Conservation (phyloP, 2,113 vertebrate species). For the Tonatia bakeri region DNA sequence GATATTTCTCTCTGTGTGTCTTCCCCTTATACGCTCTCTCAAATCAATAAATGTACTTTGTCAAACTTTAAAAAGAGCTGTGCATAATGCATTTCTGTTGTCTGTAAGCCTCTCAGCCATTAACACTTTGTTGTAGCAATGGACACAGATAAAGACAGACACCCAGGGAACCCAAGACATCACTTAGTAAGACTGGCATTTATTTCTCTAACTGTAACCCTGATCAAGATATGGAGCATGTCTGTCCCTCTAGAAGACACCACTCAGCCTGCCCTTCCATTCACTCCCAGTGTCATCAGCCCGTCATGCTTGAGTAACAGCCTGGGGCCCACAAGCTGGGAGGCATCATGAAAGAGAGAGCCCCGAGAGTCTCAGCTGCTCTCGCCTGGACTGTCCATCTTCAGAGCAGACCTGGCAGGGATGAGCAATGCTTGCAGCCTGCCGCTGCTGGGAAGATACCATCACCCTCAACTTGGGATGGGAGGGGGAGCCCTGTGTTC, state of each 20-base stretch:
- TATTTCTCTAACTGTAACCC: not conserved
- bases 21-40: no score
- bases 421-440: not conserved
- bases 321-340: not conserved
- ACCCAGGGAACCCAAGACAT: not conserved
- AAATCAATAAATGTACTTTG: no score
- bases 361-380: not conserved
- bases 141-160: not conserved
- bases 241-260: not conserved
- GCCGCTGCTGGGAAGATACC: no score
- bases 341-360: not conserved
- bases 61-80: no score
- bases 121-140: not conserved
- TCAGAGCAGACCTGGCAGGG: not conserved
- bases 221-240: not conserved
- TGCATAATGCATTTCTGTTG: not conserved
- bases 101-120: not conserved
- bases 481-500: not conserved
- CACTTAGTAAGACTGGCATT: not conserved
- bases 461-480: no score
- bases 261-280: not conserved
- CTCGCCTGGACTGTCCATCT: not conserved
- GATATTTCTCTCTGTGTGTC: no score
- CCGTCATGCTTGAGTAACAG: not conserved
- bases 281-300: not conserved